Evolutionary conservation across 2,113 vertebrate species (phyloP).

Genomic region (Hippocampus zosterae): DNA sequence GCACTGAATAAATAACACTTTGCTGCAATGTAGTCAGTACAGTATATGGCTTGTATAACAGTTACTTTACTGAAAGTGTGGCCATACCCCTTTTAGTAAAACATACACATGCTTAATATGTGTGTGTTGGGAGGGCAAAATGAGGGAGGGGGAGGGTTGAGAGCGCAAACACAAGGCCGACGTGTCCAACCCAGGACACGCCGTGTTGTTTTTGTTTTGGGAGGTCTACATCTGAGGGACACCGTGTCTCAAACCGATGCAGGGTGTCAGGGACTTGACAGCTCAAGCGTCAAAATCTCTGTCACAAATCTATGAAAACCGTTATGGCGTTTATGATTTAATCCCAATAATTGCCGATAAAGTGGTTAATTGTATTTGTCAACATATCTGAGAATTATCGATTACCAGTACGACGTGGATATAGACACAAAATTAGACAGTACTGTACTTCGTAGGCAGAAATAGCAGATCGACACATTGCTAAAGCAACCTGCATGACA

Average conservation of each 20-base stretch:
- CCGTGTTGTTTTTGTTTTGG: conserved; percentile 36
- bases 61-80: too few relatives aligned
- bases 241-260: conserved; percentile 56
- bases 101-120: neutral
- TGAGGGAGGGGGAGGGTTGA: neutral
- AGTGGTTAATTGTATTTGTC: neutral
- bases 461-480: neutral
- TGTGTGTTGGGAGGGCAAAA: conserved; percentile 1
- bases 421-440: neutral
- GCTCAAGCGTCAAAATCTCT: neutral
- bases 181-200: conserved; percentile 1
- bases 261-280: conserved; percentile 57
- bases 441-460: neutral
- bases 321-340: too few relatives aligned
- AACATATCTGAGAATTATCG: neutral
- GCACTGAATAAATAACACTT: too few relatives aligned
- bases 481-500: neutral
- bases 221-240: conserved; percentile 55
- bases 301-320: neutral
- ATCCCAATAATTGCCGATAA: neutral
- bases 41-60: too few relatives aligned
- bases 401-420: neutral
- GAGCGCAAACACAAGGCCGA: conserved; percentile 52
- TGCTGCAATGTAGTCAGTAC: too few relatives aligned
- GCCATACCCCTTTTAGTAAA: neutral